Conservation (phyloP, 2,797 vertebrate species). For the Jordanella pulchra region DNA sequence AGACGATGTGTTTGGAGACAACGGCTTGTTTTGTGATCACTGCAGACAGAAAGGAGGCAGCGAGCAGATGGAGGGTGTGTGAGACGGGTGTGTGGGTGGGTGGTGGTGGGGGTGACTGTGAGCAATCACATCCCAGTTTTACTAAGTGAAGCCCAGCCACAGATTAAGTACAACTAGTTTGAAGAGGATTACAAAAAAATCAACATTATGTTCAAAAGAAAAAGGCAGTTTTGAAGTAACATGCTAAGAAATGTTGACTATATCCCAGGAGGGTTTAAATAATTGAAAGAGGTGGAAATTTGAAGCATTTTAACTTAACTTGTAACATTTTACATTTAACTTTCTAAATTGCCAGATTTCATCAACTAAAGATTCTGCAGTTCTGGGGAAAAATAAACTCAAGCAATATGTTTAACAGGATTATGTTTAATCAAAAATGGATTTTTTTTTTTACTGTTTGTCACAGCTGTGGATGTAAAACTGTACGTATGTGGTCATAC, state of each 20-base stretch:
- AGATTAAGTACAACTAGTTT: slow-evolving; percentile 1
- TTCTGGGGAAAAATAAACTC: not conserved
- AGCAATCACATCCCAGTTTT: slow-evolving; percentile 56
- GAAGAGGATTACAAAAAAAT: not conserved
- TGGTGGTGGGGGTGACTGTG: slow-evolving; percentile 33
- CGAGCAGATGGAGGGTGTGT: slow-evolving; percentile 51
- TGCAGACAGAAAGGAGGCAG: slow-evolving; percentile 67
- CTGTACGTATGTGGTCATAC: too few species aligned
- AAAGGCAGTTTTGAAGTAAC: not conserved
- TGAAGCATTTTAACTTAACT: too few species aligned
- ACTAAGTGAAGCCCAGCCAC: slow-evolving; percentile 20
- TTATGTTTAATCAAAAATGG: not conserved
- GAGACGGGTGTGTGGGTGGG: slow-evolving; percentile 24
- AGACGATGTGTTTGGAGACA: slow-evolving; percentile 82
- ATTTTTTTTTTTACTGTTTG: not conserved
- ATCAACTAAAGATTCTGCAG: not conserved
- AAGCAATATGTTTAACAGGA: too few species aligned
- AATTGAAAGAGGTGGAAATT: not conserved
- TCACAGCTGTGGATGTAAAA: too few species aligned
- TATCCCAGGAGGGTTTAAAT: not conserved
- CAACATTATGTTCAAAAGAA: not conserved
- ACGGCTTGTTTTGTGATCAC: slow-evolving; percentile 75
- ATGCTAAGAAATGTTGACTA: not conserved
- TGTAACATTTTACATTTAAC: not conserved
- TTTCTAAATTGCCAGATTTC: not conserved